Conservation (phyloP, 2,797 vertebrate genomes). For the Thunnus albacares region DNA sequence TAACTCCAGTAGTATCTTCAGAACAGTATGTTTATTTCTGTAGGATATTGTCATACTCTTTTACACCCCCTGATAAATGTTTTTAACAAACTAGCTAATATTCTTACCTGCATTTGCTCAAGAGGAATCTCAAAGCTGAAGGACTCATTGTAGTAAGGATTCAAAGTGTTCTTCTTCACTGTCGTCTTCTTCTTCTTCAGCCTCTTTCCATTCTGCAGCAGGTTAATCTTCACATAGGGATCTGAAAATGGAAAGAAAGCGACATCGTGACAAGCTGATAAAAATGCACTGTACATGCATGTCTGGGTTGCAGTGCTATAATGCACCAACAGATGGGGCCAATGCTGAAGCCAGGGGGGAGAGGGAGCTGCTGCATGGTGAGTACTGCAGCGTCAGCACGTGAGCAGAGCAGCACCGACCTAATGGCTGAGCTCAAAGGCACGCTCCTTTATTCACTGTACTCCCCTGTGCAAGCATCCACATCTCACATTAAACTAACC, state of each 20-base stretch:
- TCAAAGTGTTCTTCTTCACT: constrained; percentile 98
- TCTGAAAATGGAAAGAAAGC: constrained; percentile 81
- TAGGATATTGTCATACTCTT: background rate
- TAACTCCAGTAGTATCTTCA: background rate
- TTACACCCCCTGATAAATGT: background rate
- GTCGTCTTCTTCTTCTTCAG: constrained; percentile 99
- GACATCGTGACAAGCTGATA: background rate
- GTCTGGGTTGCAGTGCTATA: constrained; percentile 57
- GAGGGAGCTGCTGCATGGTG: constrained; percentile 55
- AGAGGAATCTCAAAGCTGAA: constrained; percentile 99
- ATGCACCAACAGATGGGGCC: constrained; percentile 78
- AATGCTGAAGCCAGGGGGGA: constrained; percentile 47
- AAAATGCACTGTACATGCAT: constrained; percentile 2
- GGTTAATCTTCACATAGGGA: constrained; percentile 98
- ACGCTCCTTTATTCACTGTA: constrained; percentile 29
- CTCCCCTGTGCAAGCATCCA: constrained; percentile 32
- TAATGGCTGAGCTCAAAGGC: constrained; percentile 66
- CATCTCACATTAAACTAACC: constrained; percentile 10
- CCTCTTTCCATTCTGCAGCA: constrained; percentile 96
- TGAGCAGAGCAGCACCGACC: constrained; percentile 67
- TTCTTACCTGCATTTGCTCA: constrained; percentile 95
- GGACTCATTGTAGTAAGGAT: constrained; percentile 98
- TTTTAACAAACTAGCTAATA: background rate
- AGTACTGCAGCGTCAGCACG: constrained; percentile 83
- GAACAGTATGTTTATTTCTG: background rate